Percentiles rank a stretch among this genome's conserved stretches.
phyloP scores from a whole-genome alignment of 1,140 invertebrate genomes.

The Atta colombica region DNA sequence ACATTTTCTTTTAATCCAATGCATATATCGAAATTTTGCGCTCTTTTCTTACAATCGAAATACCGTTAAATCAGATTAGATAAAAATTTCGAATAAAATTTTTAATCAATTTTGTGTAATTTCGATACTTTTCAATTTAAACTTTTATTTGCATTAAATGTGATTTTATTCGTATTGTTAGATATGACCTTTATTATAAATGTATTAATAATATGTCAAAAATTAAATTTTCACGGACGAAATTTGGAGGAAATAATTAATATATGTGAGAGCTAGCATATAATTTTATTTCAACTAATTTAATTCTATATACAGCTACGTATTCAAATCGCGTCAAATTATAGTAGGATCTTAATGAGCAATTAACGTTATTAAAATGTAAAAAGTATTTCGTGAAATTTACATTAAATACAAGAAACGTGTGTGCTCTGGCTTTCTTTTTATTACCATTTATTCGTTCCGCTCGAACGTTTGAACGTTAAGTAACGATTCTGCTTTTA shows the following conservation, averaged over 20 bases:
- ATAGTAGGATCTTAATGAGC: not conserved
- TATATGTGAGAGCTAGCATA: not conserved
- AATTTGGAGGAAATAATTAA: constrained; percentile 15
- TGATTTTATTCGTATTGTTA: not conserved
- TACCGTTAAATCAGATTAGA: not conserved
- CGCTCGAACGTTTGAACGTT: not conserved
- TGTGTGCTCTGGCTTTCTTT: not conserved
- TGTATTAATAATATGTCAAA: not conserved
- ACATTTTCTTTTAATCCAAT: not conserved
- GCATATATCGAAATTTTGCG: too few relatives aligned
- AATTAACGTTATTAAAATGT: not conserved
- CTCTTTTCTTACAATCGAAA: not conserved
- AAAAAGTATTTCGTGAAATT: not conserved
- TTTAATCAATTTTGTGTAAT: not conserved
- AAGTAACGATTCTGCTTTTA: not conserved
- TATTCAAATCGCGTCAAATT: not conserved
- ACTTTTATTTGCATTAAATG: not conserved
- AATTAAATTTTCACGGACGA: not conserved
- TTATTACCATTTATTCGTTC: not conserved
- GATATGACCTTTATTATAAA: not conserved
- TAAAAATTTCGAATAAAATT: not conserved
- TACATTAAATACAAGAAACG: not conserved
- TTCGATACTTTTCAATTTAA: not conserved
- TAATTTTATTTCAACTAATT: constrained; percentile 16
- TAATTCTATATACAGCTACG: not conserved